phyloP scores from a whole-genome alignment of 1,140 invertebrate species.

The Ceratoteleas bidentatus region DNA sequence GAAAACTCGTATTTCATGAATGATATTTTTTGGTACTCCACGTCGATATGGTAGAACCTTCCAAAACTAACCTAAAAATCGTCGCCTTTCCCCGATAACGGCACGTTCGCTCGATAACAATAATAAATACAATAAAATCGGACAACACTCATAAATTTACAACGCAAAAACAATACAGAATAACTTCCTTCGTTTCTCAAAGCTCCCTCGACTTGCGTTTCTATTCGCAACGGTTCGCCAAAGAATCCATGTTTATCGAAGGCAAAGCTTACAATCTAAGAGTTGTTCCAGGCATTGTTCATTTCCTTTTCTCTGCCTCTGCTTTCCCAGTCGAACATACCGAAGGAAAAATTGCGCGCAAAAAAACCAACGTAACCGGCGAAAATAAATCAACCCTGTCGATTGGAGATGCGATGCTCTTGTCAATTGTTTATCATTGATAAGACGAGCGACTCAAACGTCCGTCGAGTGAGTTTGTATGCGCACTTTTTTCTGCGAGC shows the following conservation, averaged over 20 bases:
- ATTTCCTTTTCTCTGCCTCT: not conserved
- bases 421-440: constrained; percentile 3
- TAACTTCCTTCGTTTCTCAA: constrained; percentile 8
- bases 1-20: too few species aligned
- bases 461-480: constrained; percentile 94
- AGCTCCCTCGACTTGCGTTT: constrained; percentile 12
- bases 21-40: too few species aligned
- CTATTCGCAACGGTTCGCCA: constrained; percentile 7
- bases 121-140: not conserved
- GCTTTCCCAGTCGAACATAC: not conserved
- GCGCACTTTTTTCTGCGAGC: constrained; percentile 92
- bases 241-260: not conserved
- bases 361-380: too few species aligned
- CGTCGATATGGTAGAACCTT: not conserved
- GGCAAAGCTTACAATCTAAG: constrained; percentile 5
- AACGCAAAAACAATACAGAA: constrained; percentile 16
- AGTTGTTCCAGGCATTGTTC: constrained; percentile 14
- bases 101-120: not conserved
- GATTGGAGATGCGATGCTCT: not conserved
- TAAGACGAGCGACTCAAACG: constrained; percentile 81
- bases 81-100: not conserved
- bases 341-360: not conserved
- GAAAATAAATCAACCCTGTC: constrained; percentile 11
- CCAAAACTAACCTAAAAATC: constrained; percentile 17
- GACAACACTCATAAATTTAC: not conserved